Base-by-base conservation (phyloP, 2,797 vertebrate genomes). In the Cetoscarus ocellatus region DNA sequence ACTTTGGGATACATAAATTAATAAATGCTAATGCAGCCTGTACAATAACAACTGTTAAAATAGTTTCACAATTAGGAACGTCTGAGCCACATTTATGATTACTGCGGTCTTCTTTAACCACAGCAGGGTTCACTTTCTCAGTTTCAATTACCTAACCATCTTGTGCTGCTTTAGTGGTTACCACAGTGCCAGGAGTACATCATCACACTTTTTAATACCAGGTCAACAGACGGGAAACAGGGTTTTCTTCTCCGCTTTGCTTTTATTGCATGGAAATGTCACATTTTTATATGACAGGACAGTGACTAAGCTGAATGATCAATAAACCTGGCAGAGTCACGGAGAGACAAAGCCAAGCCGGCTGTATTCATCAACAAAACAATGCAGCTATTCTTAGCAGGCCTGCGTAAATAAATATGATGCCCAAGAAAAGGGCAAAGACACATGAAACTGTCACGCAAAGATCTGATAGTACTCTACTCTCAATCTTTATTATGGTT, bases 121-220 rank as follows among this genome's bases (percentile, higher is more conserved):
- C 38, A 55, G 11, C 19, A 51, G 50, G 27, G 11, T 63, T 63
- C 35, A 53, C 0, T 74, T 73, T 58, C 38, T 17, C 53, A 17
- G 40, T 62, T 66, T 58, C 56, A 68, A 71, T 66, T 1, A 55
- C 17, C 13, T 38, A 42, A 51, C 48, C 51, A 66, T 67, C 51
- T 17, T 38, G 44, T 48, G 43, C 50, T 61, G 67, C 14, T 57
- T 64, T 12, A 62, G 40, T 45, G 67, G 65, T 73, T 50, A 54
- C 35, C 19, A 17, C 51, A 12, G 12, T 34, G 61, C 70, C 63
- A 68, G 10, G 38, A 77, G 39, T 58, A 79, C 57, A 75, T 80
- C 78, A 71, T 69, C 65, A 82, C 65, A 82, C 40, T 43, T 47
- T 82, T 70, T 70, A 80, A 76, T 73, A 60, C 34, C 7, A 8